Base-by-base conservation (phyloP, 2,888 invertebrate genomes). In the Shargacucullia verbasci region DNA sequence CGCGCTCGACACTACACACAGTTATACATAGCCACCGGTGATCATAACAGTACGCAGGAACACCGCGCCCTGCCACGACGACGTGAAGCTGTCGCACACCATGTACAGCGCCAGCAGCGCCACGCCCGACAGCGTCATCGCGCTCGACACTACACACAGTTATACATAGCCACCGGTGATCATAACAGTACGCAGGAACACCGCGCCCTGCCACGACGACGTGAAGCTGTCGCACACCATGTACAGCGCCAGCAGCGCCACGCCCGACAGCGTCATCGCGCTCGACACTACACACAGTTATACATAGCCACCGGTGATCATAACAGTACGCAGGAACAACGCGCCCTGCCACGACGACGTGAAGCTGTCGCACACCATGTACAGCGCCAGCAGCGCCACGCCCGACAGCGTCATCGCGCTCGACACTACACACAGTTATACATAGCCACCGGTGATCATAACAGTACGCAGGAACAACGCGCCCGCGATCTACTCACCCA, bases 301-400 rank as follows among this genome's bases (percentile, higher is more conserved):
- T 20, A 20, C 20, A 4, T 20, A 20, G n/a, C n/a, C n/a, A n/a
- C n/a, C n/a, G n/a, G n/a, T n/a, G n/a, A n/a, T n/a, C n/a, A n/a
- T 4, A 20, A 62, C 73, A 40, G 88, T 98, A 97, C 95, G 95
- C 56, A 95, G 94, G 90, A 99, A 99, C 59, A 99, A 95, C 59
- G 96, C 97, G 70, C 97, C 97, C 94, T 99, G 99, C 99, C 99
- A 99, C 88, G 99, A 99, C 60, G 99, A 97, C 11, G 99, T 99
- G 93, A 99, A 99, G 87, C 99, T 98, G 92, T 99, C 99, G 90
- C 99, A 98, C 50, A 96, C 89, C 96, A 99, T 97, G 93, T 99
- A 99, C 74, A 98, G 96, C 64, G 96, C 95, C 73, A 99, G 95
- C 68, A 99, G 95, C 63, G 98, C 91, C 45, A 97, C 89, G 13